phyloP scores from a whole-genome alignment of 2,888 invertebrate genomes.

The Rugalucina vietnamica region DNA sequence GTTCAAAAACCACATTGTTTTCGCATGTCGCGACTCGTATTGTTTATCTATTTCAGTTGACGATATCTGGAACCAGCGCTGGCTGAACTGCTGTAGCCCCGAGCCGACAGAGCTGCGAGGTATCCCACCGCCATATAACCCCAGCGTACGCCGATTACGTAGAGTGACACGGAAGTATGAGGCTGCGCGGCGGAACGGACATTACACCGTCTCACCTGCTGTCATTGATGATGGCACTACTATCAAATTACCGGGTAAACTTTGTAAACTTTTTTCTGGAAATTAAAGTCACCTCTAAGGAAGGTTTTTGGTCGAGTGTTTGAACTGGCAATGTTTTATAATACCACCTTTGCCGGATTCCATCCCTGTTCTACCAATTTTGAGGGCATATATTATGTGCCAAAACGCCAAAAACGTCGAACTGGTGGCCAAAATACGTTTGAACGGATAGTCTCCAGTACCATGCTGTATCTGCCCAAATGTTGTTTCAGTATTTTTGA shows the following conservation, averaged over 20 bases:
- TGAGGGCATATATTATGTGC: no score
- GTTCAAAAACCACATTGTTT: no score
- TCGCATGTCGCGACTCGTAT: no score
- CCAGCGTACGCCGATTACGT: constrained; percentile 13
- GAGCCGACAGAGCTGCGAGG: constrained; percentile 22
- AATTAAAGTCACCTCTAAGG: not conserved
- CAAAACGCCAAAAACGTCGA: no score
- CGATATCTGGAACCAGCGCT: constrained; percentile 18
- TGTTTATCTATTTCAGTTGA: constrained; percentile 29
- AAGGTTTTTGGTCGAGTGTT: not conserved
- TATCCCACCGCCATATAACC: not conserved
- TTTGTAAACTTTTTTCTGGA: not conserved
- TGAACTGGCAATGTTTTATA: not conserved
- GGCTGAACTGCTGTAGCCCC: constrained; percentile 21
- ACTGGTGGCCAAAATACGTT: no score
- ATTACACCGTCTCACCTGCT: constrained; percentile 51
- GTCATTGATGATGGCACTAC: not conserved
- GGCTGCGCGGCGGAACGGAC: constrained; percentile 66
- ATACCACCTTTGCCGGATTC: no score
- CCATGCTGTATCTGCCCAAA: no score
- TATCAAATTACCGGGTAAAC: constrained; percentile 29
- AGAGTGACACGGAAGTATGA: constrained; percentile 62
- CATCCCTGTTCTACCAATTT: no score
- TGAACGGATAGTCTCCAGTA: no score
- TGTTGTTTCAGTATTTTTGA: no score